Base-by-base conservation (phyloP, 1,140 invertebrate genomes). In the Drosophila simulans region DNA sequence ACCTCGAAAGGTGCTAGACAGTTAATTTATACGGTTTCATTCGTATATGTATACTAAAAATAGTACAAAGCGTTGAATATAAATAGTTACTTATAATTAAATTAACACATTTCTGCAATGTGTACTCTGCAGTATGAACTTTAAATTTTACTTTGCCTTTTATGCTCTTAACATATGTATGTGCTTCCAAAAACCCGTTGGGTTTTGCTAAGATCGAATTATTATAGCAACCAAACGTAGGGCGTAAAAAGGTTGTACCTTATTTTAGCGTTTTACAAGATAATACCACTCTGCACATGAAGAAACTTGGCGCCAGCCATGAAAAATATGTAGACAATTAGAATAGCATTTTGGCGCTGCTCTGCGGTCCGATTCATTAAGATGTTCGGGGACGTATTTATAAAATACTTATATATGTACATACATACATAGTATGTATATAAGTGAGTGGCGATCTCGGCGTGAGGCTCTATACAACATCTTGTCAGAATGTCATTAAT, bases 401-500 rank as follows among this genome's bases (percentile, higher is more conserved):
- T 45, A 77, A 54, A 54, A 34, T 31, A 31, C 31, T 8, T 31
- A 31, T 31, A 31, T 31, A 31, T 31, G 8, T 7, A 27, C 27
- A 12, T 56, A 37, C 10, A 8, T 1, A 58, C 37, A 5, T 39
- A 4, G 17, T 35, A 45, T 39, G 42, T 51, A 62, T 55, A 54
- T 56, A 37, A 7, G n/a, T 45, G 46, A 62, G 56, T 43, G 45
- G 17, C 35, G 57, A 62, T 52, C 46, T 43, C 48, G 31, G 58
- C 22, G 55, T 27, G 46, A 46, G 74, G 17, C 63, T 75, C 35
- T 62, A 49, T 65, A 60, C 77, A 85, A 66, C 76, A 85, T 74
- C 74, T 80, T 80, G 77, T 73, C 77, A 77, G 66, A 85, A 81
- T 86, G 82, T 86, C 81, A 86, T 77, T 77, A 74, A 85, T 56